Percentiles rank a stretch among this genome's conserved stretches.
Conservation (phyloP, 2,797 vertebrate genomes). For the Melanotaenia maccullochi region DNA sequence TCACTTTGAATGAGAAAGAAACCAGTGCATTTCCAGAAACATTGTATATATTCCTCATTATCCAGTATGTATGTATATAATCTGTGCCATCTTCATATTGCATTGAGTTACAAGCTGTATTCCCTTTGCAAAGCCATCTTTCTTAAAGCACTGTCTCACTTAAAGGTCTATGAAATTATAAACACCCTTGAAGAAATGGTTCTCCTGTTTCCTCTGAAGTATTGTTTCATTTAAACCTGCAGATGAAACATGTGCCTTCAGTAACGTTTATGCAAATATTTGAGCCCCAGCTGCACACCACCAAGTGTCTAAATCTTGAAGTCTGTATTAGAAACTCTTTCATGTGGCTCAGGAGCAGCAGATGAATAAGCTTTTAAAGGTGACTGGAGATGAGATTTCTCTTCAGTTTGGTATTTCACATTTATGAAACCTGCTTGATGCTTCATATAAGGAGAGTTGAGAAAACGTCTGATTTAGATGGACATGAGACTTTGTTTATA, state of each 20-base stretch:
- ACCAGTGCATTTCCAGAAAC: not conserved
- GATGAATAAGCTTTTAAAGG: slow-evolving; percentile 13
- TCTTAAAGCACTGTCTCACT: not conserved
- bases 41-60: not conserved
- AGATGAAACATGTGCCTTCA: slow-evolving; percentile 15
- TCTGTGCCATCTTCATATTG: not conserved
- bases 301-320: slow-evolving; percentile 32
- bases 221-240: slow-evolving; percentile 9
- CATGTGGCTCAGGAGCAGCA: slow-evolving; percentile 6
- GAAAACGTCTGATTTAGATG: not conserved
- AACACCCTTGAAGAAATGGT: slow-evolving; percentile 16
- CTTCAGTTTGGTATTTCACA: slow-evolving; percentile 5
- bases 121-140: not conserved
- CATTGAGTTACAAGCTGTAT: not conserved
- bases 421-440: slow-evolving; percentile 7
- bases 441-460: not conserved
- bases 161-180: slow-evolving; percentile 1
- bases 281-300: slow-evolving; percentile 1
- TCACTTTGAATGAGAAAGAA: not conserved
- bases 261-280: slow-evolving; percentile 37
- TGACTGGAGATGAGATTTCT: slow-evolving; percentile 4
- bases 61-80: not conserved
- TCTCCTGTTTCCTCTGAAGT: slow-evolving; percentile 14
- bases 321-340: slow-evolving; percentile 35
- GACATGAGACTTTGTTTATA: slow-evolving; percentile 9